These are phyloP conservation scores for Tapirus terrestris DNA, from an alignment of 2,113 vertebrate species.

Conservation along the genomic window DNA sequence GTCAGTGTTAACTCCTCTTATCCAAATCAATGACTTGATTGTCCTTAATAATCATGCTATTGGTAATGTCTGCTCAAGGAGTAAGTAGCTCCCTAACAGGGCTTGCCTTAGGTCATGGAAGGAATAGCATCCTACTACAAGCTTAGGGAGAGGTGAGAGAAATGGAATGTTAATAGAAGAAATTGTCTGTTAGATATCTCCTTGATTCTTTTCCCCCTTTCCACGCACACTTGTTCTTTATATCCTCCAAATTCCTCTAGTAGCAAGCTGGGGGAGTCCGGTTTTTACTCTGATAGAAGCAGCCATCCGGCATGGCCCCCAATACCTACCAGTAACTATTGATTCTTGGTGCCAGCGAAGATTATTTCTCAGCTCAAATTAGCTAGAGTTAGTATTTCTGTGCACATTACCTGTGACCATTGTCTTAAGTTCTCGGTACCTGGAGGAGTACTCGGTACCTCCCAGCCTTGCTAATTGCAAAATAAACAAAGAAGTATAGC, in stretches of 20 bases:
- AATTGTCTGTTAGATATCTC: neutral
- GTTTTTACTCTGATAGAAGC: neutral
- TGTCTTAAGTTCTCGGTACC: neutral
- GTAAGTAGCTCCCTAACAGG: neutral
- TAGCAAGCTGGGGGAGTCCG: neutral
- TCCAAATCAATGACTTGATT: neutral
- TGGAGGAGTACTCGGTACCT: too few species aligned
- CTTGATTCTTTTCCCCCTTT: neutral
- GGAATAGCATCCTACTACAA: neutral
- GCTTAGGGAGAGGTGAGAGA: neutral
- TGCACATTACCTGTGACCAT: neutral
- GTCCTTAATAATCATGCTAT: neutral
- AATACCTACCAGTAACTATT: neutral
- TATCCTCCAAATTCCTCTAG: neutral
- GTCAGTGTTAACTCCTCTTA: neutral
- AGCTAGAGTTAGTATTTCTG: neutral
- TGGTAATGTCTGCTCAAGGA: neutral
- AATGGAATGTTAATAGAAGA: neutral
- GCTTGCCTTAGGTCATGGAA: neutral
- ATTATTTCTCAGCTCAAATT: neutral
- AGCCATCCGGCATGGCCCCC: neutral
- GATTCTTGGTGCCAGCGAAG: neutral
- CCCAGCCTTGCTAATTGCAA: neutral
- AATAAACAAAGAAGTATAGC: neutral
- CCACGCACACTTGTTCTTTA: neutral